A percentile compares a stretch with the other conserved stretches of the same genome.
Evolutionary conservation across 2,797 vertebrate genomes (phyloP).

Genomic region (Numenius phaeopus): DNA sequence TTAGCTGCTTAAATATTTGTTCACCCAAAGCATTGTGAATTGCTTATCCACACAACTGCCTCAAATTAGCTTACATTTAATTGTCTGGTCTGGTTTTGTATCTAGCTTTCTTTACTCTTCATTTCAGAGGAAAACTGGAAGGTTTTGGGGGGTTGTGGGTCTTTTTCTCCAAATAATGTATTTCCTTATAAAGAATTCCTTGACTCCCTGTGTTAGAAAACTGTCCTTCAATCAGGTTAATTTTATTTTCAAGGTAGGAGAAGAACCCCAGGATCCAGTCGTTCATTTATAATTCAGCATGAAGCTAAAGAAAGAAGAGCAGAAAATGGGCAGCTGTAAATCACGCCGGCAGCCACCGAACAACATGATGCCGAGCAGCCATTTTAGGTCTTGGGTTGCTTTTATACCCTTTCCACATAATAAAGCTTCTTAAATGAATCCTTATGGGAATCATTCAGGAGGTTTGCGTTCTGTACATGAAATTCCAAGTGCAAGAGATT

Average conservation of each 20-base stretch:
- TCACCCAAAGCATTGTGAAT: background rate
- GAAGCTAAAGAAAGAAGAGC: constrained; percentile 59
- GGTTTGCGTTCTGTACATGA: constrained; percentile 2
- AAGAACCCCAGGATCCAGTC: constrained; percentile 33
- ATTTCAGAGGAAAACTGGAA: background rate
- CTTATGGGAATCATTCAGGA: constrained; percentile 56
- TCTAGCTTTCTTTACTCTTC: background rate
- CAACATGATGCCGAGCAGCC: constrained; percentile 26
- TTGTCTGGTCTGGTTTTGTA: background rate
- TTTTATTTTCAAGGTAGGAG: constrained; percentile 61
- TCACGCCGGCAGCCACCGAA: background rate
- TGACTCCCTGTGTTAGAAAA: background rate
- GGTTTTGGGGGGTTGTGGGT: background rate
- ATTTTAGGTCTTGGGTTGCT: constrained; percentile 42
- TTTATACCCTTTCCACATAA: constrained; percentile 45
- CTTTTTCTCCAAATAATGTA: background rate
- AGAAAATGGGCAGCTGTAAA: constrained; percentile 48
- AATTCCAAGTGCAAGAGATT: constrained; percentile 40
- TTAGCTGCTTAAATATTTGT: background rate
- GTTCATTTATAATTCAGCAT: constrained; percentile 70
- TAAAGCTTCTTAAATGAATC: constrained; percentile 38
- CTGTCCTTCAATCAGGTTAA: background rate
- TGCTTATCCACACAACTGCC: background rate
- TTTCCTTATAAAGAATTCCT: constrained; percentile 33
- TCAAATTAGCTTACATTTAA: background rate